Conservation (phyloP, 2,797 vertebrate genomes). For the Agapornis canus region DNA sequence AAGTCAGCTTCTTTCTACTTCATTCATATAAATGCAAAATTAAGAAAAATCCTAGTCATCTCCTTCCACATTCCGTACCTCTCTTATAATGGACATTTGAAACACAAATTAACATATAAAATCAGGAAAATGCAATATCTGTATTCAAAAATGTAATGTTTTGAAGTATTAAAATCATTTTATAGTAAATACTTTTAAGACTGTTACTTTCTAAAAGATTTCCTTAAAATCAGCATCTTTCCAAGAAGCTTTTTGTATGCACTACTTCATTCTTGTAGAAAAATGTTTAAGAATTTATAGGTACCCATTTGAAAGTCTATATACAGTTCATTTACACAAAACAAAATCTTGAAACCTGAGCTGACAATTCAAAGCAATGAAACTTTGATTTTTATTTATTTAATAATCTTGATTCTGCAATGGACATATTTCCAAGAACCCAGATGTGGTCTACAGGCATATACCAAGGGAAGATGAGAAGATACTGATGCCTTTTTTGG, state of each 20-base stretch:
- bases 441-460: not conserved
- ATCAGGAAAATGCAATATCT: not conserved
- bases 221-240: not conserved
- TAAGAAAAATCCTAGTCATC: not conserved
- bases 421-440: slow-evolving; percentile 14
- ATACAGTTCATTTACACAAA: not conserved
- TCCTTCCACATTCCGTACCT: not conserved
- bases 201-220: not conserved
- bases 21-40: not conserved
- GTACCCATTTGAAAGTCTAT: not conserved
- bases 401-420: not conserved
- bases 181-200: not conserved
- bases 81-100: not conserved
- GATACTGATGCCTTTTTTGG: not conserved
- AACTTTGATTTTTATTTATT: not conserved
- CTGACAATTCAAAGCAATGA: not conserved
- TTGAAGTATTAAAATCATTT: not conserved
- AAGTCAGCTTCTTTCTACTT: not conserved
- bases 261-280: not conserved
- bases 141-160: not conserved
- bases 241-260: not conserved
- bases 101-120: not conserved
- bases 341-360: not conserved
- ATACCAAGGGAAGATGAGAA: not conserved
- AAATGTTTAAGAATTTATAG: not conserved